These are phyloP conservation scores for Oenanthe melanoleuca DNA, from an alignment of 2,113 vertebrate species.

Conservation along the genomic window DNA sequence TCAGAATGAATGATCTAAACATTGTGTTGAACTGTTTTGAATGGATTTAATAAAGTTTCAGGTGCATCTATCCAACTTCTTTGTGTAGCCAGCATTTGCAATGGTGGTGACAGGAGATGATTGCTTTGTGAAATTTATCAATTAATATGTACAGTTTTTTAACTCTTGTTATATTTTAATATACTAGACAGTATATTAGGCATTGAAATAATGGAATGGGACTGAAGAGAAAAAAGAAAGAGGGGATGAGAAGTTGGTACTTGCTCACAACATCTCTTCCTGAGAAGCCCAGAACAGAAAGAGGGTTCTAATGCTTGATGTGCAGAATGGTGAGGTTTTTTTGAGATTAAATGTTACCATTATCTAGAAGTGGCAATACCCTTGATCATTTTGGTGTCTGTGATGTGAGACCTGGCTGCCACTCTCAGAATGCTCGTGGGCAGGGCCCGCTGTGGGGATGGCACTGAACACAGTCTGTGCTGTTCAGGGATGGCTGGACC, in stretches of 20 bases:
- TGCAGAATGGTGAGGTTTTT: background rate
- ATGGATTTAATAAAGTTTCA: background rate
- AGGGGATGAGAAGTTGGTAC: background rate
- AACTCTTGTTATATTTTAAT: background rate
- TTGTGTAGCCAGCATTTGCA: background rate
- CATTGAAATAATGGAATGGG: background rate
- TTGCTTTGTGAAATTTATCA: background rate
- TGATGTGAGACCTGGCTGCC: background rate
- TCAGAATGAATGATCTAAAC: background rate
- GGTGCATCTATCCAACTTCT: background rate
- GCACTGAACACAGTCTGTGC: background rate
- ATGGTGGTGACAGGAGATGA: fast-evolving
- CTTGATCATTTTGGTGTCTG: background rate
- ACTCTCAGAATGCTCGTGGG: fast-evolving
- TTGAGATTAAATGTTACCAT: background rate
- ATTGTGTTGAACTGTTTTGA: background rate
- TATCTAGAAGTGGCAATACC: background rate
- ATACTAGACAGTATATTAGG: background rate
- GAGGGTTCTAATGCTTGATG: background rate
- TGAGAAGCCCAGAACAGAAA: background rate
- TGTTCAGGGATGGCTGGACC: background rate
- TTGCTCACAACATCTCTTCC: background rate
- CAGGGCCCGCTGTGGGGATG: background rate
- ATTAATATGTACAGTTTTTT: background rate
- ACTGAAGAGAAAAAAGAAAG: background rate